phyloP scores from a whole-genome alignment of 1,140 invertebrate genomes.

The Caenorhabditis briggsae region DNA sequence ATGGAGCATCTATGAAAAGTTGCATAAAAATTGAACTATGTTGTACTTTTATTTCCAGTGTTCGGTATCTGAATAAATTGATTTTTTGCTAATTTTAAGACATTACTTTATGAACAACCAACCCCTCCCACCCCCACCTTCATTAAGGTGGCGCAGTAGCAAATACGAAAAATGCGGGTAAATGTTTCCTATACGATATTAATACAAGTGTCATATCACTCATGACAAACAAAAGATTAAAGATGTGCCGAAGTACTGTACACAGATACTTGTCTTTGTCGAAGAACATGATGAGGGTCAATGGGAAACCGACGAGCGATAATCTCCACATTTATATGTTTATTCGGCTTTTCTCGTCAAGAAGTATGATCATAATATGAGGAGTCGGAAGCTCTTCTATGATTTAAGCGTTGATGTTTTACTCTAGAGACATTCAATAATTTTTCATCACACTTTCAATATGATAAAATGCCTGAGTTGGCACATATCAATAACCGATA shows the following conservation, averaged over 20 bases:
- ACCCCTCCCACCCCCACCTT: neutral
- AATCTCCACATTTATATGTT: slow-evolving; percentile 46
- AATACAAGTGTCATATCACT: slow-evolving; percentile 56
- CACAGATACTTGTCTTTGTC: slow-evolving; percentile 42
- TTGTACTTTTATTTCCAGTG: too few relatives aligned
- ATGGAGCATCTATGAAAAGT: neutral
- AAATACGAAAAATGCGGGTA: slow-evolving; percentile 7
- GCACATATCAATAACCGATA: too few relatives aligned
- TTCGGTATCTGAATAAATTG: too few relatives aligned
- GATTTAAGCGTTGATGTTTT: too few relatives aligned
- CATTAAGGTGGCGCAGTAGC: neutral
- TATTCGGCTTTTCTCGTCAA: neutral
- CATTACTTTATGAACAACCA: too few relatives aligned
- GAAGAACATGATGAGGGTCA: slow-evolving; percentile 6
- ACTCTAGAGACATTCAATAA: neutral
- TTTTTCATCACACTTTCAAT: neutral
- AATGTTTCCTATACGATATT: slow-evolving; percentile 46
- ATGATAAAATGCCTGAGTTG: too few relatives aligned
- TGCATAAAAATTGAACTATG: neutral
- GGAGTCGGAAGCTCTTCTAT: neutral
- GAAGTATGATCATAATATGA: neutral
- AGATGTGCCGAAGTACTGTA: slow-evolving; percentile 51
- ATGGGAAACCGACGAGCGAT: slow-evolving; percentile 44
- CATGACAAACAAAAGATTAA: slow-evolving; percentile 51
- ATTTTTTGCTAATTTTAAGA: too few relatives aligned